Conservation (phyloP, 2,888 invertebrate genomes). For the Campoplex capitator region DNA sequence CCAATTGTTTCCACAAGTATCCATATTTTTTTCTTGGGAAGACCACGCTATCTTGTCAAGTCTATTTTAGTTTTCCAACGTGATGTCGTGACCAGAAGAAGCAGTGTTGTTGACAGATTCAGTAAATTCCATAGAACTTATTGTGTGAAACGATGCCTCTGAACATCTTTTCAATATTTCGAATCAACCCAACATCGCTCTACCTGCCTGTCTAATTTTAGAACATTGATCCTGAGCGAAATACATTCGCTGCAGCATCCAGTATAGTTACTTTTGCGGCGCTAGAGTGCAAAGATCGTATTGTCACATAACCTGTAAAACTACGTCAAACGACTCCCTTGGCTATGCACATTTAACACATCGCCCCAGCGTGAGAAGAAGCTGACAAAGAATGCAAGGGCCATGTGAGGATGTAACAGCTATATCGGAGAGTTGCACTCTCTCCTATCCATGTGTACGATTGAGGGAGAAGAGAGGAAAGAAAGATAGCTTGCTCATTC, state of each 20-base stretch:
- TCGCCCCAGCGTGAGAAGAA: slow-evolving; percentile 63
- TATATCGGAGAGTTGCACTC: slow-evolving; percentile 42
- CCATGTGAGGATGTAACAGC: slow-evolving; percentile 50
- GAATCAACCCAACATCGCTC: no score
- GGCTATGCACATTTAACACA: slow-evolving; percentile 20
- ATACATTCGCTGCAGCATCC: slow-evolving; percentile 35
- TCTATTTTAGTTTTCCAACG: background rate
- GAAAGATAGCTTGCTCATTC: slow-evolving; percentile 60
- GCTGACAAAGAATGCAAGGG: slow-evolving; percentile 51
- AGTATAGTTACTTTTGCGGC: slow-evolving; percentile 12
- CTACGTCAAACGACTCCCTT: background rate
- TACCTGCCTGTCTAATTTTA: slow-evolving; percentile 7
- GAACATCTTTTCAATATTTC: no score
- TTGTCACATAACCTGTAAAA: slow-evolving; percentile 2
- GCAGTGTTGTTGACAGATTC: background rate
- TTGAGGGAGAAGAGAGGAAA: slow-evolving; percentile 28
- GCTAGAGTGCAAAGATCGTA: slow-evolving; percentile 16
- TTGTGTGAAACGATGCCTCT: no score
- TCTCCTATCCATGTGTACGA: slow-evolving; percentile 24
- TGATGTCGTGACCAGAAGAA: background rate
- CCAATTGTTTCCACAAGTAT: background rate
- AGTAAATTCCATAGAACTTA: no score
- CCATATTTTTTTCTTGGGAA: background rate
- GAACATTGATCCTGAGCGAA: slow-evolving; percentile 58
- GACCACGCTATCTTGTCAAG: background rate